phyloP scores from a whole-genome alignment of 2,113 vertebrate genomes.

The Cromileptes altivelis region DNA sequence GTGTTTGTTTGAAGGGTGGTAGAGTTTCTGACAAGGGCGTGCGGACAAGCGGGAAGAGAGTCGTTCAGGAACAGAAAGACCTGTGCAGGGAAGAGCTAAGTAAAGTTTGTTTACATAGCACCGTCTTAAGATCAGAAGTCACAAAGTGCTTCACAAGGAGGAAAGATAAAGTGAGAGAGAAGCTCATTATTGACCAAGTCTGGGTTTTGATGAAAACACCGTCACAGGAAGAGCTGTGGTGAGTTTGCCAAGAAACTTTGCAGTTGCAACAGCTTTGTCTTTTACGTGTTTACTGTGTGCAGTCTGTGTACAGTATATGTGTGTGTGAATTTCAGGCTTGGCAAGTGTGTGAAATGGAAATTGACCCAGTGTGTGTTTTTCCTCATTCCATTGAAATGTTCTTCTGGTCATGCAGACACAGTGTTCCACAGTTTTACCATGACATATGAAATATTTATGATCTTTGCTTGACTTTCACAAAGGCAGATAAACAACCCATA shows the following conservation, averaged over 20 bases:
- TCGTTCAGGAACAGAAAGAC: constrained; percentile 22
- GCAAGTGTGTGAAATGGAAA: constrained; percentile 1
- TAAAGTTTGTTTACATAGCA: constrained; percentile 15
- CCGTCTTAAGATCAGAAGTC: background rate
- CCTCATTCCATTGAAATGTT: background rate
- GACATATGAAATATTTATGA: constrained; percentile 1
- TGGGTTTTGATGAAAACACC: background rate
- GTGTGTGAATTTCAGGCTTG: constrained; percentile 1
- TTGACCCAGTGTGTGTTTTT: background rate
- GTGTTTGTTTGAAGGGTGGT: constrained; percentile 73
- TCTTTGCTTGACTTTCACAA: constrained; percentile 31
- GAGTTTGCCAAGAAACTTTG: background rate
- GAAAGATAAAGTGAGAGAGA: constrained; percentile 2
- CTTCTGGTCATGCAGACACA: background rate
- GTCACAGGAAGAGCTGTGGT: background rate
- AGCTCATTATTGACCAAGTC: background rate
- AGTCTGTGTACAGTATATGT: background rate
- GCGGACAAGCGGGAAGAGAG: constrained; percentile 19
- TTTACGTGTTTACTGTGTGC: background rate
- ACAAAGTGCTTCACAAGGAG: constrained; percentile 6
- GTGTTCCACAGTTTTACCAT: constrained; percentile 1
- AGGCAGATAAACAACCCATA: constrained; percentile 14
- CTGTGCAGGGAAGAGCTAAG: background rate
- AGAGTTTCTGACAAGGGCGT: constrained; percentile 56
- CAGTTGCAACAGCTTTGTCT: background rate